These are phyloP conservation scores for Serinus canaria DNA, from an alignment of 2,113 vertebrate species.

Conservation along the genomic window DNA sequence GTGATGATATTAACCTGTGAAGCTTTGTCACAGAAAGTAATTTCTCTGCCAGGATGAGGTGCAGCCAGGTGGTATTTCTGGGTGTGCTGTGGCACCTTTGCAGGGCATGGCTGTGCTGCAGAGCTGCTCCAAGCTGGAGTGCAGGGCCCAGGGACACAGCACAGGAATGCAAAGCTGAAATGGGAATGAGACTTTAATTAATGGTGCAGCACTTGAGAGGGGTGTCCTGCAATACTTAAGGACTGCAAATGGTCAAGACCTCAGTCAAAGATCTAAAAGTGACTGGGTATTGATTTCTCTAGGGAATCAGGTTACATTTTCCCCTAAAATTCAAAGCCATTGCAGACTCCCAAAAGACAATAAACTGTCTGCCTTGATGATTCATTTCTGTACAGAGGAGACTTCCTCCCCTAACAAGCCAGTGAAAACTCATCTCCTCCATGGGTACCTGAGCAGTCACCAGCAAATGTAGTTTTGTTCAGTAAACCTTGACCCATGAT, in stretches of 20 bases:
- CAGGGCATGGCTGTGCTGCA: rapidly evolving
- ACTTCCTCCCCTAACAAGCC: neutral
- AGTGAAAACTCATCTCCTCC: neutral
- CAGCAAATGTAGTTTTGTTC: neutral
- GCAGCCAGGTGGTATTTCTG: neutral
- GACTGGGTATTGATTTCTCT: neutral
- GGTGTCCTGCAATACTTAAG: neutral
- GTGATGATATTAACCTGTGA: neutral
- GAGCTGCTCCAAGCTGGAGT: neutral
- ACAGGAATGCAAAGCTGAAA: neutral
- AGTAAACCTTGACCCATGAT: neutral
- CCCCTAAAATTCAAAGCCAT: neutral
- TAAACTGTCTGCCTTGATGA: neutral
- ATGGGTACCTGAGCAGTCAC: neutral
- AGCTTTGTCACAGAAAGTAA: neutral
- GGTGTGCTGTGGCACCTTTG: neutral
- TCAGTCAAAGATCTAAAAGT: neutral
- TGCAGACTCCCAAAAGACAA: neutral
- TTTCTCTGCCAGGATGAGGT: neutral
- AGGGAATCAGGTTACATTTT: neutral
- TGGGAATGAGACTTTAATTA: neutral
- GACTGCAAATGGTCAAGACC: neutral
- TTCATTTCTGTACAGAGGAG: neutral
- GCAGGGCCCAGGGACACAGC: neutral
- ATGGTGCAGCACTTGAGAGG: neutral